These are phyloP conservation scores for Hydroisotoma schaefferi DNA, from an alignment of 2,888 invertebrate genomes.

Conservation along the genomic window DNA sequence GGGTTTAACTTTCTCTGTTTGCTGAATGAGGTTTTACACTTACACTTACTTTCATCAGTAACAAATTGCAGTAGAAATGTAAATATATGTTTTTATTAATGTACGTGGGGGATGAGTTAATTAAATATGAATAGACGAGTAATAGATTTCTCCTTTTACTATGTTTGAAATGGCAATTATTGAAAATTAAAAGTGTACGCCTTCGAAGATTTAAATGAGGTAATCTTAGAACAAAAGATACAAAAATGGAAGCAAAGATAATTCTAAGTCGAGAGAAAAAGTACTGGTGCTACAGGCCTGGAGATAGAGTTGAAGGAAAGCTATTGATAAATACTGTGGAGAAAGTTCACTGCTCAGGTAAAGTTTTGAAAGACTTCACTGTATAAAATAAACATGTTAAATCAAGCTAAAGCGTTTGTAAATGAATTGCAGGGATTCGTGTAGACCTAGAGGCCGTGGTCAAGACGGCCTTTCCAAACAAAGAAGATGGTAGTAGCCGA, in stretches of 20 bases:
- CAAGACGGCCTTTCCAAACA: slow-evolving; percentile 25
- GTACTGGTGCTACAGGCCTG: slow-evolving; percentile 34
- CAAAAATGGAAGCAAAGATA: slow-evolving; percentile 22
- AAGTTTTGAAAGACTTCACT: background rate
- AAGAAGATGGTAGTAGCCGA: slow-evolving; percentile 20
- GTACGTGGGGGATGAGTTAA: too few relatives aligned
- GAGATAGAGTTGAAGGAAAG: slow-evolving; percentile 30
- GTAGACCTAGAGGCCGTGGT: slow-evolving; percentile 32
- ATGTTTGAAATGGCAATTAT: too few relatives aligned
- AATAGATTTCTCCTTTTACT: too few relatives aligned
- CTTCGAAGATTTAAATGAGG: too few relatives aligned
- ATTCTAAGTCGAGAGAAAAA: slow-evolving; percentile 29
- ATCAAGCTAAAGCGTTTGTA: background rate
- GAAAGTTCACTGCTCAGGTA: slow-evolving; percentile 27
- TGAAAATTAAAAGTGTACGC: too few relatives aligned
- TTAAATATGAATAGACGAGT: too few relatives aligned
- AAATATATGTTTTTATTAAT: too few relatives aligned
- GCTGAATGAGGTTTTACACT: too few relatives aligned
- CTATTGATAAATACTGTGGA: slow-evolving; percentile 23
- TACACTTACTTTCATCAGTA: too few relatives aligned
- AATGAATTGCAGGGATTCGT: slow-evolving; percentile 23
- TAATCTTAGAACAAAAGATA: too few relatives aligned
- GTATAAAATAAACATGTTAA: background rate
- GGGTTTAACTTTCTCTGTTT: too few relatives aligned
- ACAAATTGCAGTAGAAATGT: too few relatives aligned